Evolutionary conservation across 2,113 vertebrate genomes (phyloP).

Genomic region (Asarcornis scutulata): DNA sequence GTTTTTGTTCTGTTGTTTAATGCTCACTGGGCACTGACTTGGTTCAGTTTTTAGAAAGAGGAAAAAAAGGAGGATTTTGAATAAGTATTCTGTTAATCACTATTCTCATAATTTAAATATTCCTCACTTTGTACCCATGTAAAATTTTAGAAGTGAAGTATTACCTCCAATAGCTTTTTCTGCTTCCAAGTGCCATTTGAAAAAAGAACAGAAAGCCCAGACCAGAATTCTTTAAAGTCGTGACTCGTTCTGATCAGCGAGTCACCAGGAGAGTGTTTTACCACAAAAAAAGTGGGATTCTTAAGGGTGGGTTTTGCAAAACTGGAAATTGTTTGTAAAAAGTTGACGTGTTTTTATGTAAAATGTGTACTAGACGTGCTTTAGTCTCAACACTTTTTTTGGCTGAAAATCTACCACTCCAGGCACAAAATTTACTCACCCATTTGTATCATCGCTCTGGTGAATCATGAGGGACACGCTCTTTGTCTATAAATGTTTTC

Average conservation of each 20-base stretch:
- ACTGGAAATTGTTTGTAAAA: not conserved
- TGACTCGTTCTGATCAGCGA: not conserved
- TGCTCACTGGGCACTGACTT: not conserved
- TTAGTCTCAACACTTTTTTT: not conserved
- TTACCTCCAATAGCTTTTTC: not conserved
- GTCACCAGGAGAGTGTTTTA: not conserved
- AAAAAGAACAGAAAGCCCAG: not conserved
- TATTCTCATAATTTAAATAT: not conserved
- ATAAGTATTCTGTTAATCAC: slow-evolving; percentile 10
- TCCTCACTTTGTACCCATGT: not conserved
- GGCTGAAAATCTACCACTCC: not conserved
- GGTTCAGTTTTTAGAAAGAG: not conserved
- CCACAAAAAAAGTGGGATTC: not conserved
- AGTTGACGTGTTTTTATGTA: no score
- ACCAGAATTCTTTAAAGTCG: not conserved
- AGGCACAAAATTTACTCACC: not conserved
- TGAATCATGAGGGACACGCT: slow-evolving; percentile 10
- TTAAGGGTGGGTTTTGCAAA: not conserved
- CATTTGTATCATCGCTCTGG: not conserved
- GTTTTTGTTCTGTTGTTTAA: not conserved
- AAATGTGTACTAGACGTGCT: not conserved
- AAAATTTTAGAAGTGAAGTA: not conserved
- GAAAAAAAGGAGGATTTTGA: not conserved
- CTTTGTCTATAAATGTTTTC: not conserved
- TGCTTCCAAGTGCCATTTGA: not conserved